phyloP scores from a whole-genome alignment of 2,113 vertebrate genomes.

The Sinocyclocheilus rhinocerous region DNA sequence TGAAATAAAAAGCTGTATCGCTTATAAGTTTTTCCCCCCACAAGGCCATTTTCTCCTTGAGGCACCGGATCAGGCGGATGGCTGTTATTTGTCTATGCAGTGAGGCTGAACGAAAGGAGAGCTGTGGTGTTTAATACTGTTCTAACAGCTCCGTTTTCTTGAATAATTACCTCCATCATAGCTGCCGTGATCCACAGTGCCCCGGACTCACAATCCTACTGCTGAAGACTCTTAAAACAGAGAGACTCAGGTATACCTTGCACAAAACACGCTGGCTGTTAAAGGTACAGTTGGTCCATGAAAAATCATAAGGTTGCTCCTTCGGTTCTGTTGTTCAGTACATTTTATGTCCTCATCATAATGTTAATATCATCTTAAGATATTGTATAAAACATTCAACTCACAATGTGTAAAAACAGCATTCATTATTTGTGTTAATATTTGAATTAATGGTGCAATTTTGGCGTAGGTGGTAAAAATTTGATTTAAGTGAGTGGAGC shows the following conservation, averaged over 20 bases:
- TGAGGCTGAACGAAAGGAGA: slow-evolving; percentile 72
- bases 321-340: not conserved
- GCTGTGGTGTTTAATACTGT: slow-evolving; percentile 65
- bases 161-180: slow-evolving; percentile 77
- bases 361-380: not conserved
- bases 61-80: slow-evolving; percentile 76
- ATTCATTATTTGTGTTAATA: not conserved
- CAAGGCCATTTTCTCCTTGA: slow-evolving; percentile 75
- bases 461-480: too few relatives aligned
- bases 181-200: slow-evolving; percentile 59
- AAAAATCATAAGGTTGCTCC: not conserved
- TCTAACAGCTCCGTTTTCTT: slow-evolving; percentile 68
- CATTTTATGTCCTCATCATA: not conserved
- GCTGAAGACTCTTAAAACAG: slow-evolving; percentile 9
- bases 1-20: slow-evolving; percentile 65
- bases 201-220: slow-evolving; percentile 19
- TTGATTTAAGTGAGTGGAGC: not conserved
- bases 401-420: not conserved
- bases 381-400: not conserved
- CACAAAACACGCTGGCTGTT: slow-evolving; percentile 18
- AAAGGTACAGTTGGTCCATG: slow-evolving; percentile 10
- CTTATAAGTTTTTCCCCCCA: slow-evolving; percentile 54
- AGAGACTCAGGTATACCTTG: not conserved
- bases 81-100: slow-evolving; percentile 77
- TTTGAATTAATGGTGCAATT: not conserved